Conservation (phyloP, 2,113 vertebrate genomes). For the Calyptommatus sinebrachiatus region DNA sequence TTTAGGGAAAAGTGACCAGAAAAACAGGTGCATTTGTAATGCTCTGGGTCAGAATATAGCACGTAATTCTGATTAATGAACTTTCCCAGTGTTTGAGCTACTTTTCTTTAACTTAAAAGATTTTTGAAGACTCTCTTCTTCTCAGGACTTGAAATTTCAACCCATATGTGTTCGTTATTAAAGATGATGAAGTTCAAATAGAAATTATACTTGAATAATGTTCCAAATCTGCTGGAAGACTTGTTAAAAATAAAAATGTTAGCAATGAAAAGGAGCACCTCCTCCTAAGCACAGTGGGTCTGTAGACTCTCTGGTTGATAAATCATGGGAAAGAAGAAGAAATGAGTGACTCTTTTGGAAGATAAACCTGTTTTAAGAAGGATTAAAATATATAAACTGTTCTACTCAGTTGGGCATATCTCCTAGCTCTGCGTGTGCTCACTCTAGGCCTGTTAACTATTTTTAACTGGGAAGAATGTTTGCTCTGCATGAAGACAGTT, state of each 20-base stretch:
- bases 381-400: conserved; percentile 72
- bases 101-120: conserved; percentile 17
- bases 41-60: not conserved
- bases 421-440: conserved; percentile 63
- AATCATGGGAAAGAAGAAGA: conserved; percentile 65
- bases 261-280: conserved; percentile 63
- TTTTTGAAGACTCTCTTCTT: conserved; percentile 19
- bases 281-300: conserved; percentile 66
- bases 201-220: conserved; percentile 61
- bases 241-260: conserved; percentile 70
- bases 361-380: conserved; percentile 71
- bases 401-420: conserved; percentile 62
- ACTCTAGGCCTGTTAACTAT: conserved; percentile 56
- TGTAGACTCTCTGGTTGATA: conserved; percentile 63
- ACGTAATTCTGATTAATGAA: conserved; percentile 16
- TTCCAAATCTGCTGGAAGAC: conserved; percentile 69
- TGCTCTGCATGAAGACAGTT: conserved; percentile 27
- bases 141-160: conserved; percentile 49
- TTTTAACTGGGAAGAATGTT: conserved; percentile 44
- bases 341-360: conserved; percentile 64
- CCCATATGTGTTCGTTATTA: conserved; percentile 50
- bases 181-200: conserved; percentile 63
- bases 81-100: conserved; percentile 19
- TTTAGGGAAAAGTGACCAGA: no score
- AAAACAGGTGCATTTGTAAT: not conserved